These are phyloP conservation scores for Emberiza fucata DNA, from an alignment of 2,113 vertebrate genomes.

Conservation along the genomic window DNA sequence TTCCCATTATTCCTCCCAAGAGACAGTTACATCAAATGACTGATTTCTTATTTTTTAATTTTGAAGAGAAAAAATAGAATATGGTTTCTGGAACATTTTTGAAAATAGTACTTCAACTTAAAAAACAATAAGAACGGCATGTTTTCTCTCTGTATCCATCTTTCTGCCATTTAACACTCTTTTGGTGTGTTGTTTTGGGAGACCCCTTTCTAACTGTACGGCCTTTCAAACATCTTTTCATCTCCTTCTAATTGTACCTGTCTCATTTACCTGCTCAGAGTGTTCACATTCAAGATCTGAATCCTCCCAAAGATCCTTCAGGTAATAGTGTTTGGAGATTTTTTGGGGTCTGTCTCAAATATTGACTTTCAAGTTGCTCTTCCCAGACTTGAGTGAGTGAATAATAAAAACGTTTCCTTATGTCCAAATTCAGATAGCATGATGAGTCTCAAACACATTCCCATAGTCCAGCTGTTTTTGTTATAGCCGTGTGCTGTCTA, in stretches of 20 bases:
- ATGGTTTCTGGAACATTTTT: background rate
- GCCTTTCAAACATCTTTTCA: background rate
- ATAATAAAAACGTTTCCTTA: background rate
- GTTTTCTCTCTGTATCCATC: background rate
- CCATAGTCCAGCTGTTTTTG: background rate
- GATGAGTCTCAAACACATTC: background rate
- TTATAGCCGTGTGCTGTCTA: background rate
- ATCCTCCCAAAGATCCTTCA: background rate
- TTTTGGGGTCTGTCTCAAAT: background rate
- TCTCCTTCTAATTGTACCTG: background rate
- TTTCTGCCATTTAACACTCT: background rate
- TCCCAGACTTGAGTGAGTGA: background rate
- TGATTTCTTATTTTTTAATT: background rate
- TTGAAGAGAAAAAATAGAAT: background rate
- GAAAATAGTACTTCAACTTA: background rate
- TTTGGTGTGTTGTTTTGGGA: background rate
- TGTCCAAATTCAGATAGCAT: background rate
- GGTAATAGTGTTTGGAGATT: background rate
- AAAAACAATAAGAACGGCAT: background rate
- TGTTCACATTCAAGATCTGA: background rate
- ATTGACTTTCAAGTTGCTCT: background rate
- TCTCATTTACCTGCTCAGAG: background rate
- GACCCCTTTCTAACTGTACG: rapidly evolving
- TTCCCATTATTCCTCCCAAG: background rate
- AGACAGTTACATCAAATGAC: background rate